These are phyloP conservation scores for Tuta absoluta DNA, from an alignment of 2,888 invertebrate species.

Conservation along the genomic window DNA sequence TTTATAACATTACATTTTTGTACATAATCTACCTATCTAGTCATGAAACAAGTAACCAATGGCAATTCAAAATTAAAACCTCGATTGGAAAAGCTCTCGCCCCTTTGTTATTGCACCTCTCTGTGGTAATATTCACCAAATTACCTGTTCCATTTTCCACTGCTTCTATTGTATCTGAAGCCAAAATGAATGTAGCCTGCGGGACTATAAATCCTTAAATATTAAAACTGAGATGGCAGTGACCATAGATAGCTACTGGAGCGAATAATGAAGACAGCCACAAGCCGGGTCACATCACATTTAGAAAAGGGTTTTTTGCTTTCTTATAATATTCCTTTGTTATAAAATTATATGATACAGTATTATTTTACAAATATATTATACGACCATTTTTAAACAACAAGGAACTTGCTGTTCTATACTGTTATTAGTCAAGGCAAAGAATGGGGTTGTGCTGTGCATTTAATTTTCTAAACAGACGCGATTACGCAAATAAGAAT, in stretches of 20 bases:
- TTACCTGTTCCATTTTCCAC: constrained; percentile 41
- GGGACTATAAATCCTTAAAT: constrained; percentile 73
- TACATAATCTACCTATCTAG: too few relatives aligned
- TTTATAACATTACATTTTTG: too few relatives aligned
- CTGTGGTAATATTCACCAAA: constrained; percentile 39
- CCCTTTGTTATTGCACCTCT: constrained; percentile 14
- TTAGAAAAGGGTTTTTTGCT: constrained; percentile 39
- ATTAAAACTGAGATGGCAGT: constrained; percentile 67
- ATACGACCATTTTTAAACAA: too few relatives aligned
- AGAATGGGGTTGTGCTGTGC: too few relatives aligned
- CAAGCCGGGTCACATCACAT: constrained; percentile 36
- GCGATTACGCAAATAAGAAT: too few relatives aligned
- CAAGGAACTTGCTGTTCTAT: too few relatives aligned
- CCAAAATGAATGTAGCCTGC: constrained; percentile 67
- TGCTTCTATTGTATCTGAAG: constrained; percentile 54
- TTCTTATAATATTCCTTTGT: not conserved
- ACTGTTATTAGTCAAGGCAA: too few relatives aligned
- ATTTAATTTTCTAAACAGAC: too few relatives aligned
- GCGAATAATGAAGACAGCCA: constrained; percentile 56
- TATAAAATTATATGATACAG: too few relatives aligned
- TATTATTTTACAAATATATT: too few relatives aligned
- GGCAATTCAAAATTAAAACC: not conserved
- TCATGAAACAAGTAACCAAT: not conserved
- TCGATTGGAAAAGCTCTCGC: constrained; percentile 22
- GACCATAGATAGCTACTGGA: constrained; percentile 50